A percentile compares a stretch with the other conserved stretches of the same genome.
Evolutionary conservation across 2,888 invertebrate species (phyloP).

Genomic region (Thymelicus acteon): DNA sequence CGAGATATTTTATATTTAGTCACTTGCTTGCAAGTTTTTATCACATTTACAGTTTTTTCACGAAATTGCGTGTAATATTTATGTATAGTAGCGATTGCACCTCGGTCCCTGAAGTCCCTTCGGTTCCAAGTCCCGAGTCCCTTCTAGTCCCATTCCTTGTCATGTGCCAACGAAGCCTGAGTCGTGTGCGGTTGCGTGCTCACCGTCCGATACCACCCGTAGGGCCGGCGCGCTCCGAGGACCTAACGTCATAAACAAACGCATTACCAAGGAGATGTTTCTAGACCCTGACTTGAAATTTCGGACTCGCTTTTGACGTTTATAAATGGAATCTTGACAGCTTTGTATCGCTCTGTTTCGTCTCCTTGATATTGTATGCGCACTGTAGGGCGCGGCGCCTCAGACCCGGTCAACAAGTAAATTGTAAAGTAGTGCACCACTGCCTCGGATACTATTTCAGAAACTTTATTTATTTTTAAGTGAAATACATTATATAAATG

Average conservation of each 20-base stretch:
- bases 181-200: conserved; percentile 60
- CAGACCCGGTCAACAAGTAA: conserved; percentile 33
- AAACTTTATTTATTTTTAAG: conserved; percentile 69
- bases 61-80: conserved; percentile 53
- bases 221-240: not conserved
- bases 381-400: not conserved
- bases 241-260: too few relatives aligned
- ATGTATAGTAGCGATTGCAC: conserved; percentile 50
- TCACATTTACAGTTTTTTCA: conserved; percentile 45
- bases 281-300: too few relatives aligned
- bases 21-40: conserved; percentile 28
- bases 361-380: not conserved
- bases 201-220: conserved; percentile 37
- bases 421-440: conserved; percentile 54
- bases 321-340: not conserved
- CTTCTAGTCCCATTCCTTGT: conserved; percentile 79
- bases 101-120: conserved; percentile 62
- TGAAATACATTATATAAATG: conserved; percentile 70
- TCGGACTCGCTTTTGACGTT: too few relatives aligned
- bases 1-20: conserved; percentile 43
- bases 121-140: conserved; percentile 74
- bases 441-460: conserved; percentile 58
- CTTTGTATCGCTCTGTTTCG: not conserved
- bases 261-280: too few relatives aligned
- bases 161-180: conserved; percentile 79